Base-by-base conservation (phyloP, 2,113 vertebrate species). In the Axis porcinus region DNA sequence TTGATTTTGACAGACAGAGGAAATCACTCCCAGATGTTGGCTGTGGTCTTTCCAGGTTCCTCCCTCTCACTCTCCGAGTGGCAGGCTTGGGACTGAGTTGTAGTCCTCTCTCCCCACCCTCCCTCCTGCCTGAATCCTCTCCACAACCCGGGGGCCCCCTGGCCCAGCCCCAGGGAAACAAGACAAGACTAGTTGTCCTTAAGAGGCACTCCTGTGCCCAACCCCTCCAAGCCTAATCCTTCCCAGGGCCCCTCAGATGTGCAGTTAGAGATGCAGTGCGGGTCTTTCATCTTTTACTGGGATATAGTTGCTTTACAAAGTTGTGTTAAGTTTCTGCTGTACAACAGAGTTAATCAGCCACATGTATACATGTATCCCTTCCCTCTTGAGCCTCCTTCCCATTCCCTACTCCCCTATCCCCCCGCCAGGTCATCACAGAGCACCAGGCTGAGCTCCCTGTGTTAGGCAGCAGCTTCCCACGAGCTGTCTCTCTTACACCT, bases 1-100 rank as follows among this genome's bases (percentile, higher is more conserved):
- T 92, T 96, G 95, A 27, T 82, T 95, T 76, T 96, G 96, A 98
- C 97, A 97, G 95, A 91, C 86, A 87, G 95, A 95, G 95, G 93
- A 98, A 97, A 97, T 96, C 82, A 74, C 28, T 93, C 57, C 8
- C 97, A 97, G 91, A 91, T 96, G 96, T 76, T 36, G 27, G 36
- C 27, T 14, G 17, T 7, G 15, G 27, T 82, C 89, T 33, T 60
- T 79, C 70, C 52, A n/a, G 92, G 23, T 30, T 67, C 87, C 33
- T 79, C 93, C 47, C 17, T 52, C 23, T 3, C 0, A 0, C 36
- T 89, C 45, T n/a, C 10, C 33, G 1, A 43, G 52, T 78, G 12
- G 55, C 60, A 58, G 40, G 17, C 23, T 62, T 70, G 36, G 54
- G 55, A 40, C 57, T 40, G 47, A 58, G 36, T 21, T n/a, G n/a